Evolutionary conservation across 2,113 vertebrate species (phyloP).

Genomic region (Rhea americana): DNA sequence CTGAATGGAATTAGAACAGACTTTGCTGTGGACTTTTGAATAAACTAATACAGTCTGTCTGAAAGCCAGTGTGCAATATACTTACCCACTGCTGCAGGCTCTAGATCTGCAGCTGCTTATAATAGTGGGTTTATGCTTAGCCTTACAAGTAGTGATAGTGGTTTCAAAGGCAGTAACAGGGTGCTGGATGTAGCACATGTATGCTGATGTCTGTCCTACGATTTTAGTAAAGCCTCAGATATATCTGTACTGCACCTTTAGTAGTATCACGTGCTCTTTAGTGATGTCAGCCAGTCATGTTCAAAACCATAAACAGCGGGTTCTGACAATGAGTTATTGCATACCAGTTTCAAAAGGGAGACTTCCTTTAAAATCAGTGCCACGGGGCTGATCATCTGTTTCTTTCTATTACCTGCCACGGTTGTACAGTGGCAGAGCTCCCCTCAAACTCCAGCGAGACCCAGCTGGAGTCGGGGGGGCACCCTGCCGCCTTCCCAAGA

Average conservation of each 20-base stretch:
- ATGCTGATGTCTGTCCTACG: background rate
- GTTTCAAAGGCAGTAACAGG: background rate
- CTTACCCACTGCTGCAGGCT: background rate
- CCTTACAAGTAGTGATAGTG: background rate
- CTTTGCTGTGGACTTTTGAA: slow-evolving; percentile 2
- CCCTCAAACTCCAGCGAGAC: background rate
- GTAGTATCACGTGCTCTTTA: background rate
- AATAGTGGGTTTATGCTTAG: background rate
- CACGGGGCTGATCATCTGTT: background rate
- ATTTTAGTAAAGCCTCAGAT: background rate
- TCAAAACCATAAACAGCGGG: background rate
- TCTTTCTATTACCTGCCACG: background rate
- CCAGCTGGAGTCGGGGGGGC: rapidly evolving
- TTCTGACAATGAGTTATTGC: background rate
- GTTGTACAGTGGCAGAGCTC: background rate
- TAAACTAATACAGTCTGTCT: background rate
- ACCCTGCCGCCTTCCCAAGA: background rate
- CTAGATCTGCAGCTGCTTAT: background rate
- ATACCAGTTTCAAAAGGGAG: background rate
- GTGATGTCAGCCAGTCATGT: background rate
- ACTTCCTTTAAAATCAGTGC: background rate
- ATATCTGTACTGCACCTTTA: background rate
- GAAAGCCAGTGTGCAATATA: background rate
- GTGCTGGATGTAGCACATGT: background rate
- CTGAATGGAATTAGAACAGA: slow-evolving; percentile 14